Conservation (phyloP, 2,888 invertebrate species). For the Nasonovia ribisnigri region DNA sequence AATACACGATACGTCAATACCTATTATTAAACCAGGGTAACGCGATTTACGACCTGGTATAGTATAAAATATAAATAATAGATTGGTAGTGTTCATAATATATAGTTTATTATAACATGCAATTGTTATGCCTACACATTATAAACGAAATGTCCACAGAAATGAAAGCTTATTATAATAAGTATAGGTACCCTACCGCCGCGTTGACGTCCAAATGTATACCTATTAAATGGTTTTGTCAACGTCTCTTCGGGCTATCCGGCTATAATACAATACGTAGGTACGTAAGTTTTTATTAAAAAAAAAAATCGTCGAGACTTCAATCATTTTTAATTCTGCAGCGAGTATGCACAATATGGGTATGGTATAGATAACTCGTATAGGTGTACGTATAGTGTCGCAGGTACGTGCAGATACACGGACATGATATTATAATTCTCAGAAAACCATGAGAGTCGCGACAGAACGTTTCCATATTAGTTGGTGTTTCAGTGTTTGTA, state of each 20-base stretch:
- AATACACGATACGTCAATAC: neutral
- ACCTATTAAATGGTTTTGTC: neutral
- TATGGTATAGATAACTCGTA: neutral
- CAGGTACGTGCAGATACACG: neutral
- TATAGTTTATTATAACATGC: neutral
- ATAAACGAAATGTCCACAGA: neutral
- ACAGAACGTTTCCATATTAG: neutral
- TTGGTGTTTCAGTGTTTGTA: neutral
- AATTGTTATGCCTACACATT: neutral
- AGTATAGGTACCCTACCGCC: neutral
- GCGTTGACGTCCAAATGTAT: no score
- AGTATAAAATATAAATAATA: neutral
- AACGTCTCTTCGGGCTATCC: neutral
- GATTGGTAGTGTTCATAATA: neutral
- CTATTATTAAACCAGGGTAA: neutral
- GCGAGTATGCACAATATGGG: neutral
- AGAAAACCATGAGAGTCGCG: neutral
- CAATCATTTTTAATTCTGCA: neutral
- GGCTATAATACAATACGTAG: no score
- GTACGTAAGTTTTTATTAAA: neutral
- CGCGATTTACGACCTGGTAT: neutral
- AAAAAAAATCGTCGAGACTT: neutral
- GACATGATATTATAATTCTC: neutral
- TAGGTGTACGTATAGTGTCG: neutral
- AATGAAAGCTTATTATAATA: constrained; percentile 8